phyloP scores from a whole-genome alignment of 2,113 vertebrate species.

The Cnemophilus loriae region DNA sequence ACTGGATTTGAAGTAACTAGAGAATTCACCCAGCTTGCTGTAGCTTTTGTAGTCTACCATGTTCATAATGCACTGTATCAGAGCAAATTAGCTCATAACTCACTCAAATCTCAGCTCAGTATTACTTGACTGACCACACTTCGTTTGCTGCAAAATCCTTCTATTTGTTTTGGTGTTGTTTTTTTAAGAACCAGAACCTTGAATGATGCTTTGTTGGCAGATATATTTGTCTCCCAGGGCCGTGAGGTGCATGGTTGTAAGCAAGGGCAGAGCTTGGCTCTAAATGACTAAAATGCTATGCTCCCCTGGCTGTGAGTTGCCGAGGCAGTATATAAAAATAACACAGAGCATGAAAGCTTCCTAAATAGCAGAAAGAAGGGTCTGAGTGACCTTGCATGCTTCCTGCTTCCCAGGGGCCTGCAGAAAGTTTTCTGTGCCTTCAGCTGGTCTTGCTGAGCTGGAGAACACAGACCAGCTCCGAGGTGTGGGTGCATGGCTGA shows the following conservation, averaged over 20 bases:
- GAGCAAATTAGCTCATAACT: constrained; percentile 40
- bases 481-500: accelerated
- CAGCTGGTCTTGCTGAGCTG: background rate
- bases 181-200: constrained; percentile 18
- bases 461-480: too few relatives aligned
- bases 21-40: background rate
- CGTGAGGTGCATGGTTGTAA: background rate
- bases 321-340: background rate
- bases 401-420: background rate
- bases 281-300: background rate
- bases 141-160: background rate
- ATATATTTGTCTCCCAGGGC: constrained; percentile 28
- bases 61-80: background rate
- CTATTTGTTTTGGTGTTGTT: background rate
- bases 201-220: background rate
- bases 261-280: background rate
- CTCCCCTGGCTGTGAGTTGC: background rate
- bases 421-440: background rate
- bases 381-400: accelerated
- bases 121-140: constrained; percentile 3
- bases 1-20: background rate
- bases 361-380: background rate
- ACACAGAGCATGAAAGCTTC: background rate
- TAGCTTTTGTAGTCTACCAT: background rate
- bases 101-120: constrained; percentile 4